Base-by-base conservation (phyloP, 1,140 invertebrate genomes). In the Oedothorax gibbosus region DNA sequence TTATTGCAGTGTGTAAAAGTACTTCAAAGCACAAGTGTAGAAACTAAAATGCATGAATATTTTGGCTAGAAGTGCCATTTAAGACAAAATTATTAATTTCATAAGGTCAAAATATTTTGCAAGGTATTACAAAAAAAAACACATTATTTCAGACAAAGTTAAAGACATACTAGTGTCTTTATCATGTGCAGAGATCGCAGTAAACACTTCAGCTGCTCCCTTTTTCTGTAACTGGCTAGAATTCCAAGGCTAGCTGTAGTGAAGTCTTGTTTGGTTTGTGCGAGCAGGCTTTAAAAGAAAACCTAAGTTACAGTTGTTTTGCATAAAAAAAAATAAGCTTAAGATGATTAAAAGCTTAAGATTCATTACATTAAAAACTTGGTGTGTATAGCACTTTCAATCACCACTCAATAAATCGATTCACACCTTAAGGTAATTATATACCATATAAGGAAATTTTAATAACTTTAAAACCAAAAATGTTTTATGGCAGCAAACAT, bases 201-300 rank as follows among this genome's bases (percentile, higher is more conserved):
- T 0, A 98, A 90, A 68, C 93, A 93, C 79, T 94, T 92, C 2
- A 96, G 92, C 54, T 95, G 93, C 89, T 97, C 95, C 87, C 96
- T 91, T 90, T 96, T 97, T 68, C 94, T 91, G 88, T 96, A 96
- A 90, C 96, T 96, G 0, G 96, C 94, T 20, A 98, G 90, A 87
- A 98, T 95, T 10, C 95, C 94, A 64, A 98, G 92, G 89, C 95
- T 96, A 35, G 95, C 94, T 35, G 94, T 93, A 0, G 96, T 97
- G 76, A 98, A 94, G 88, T 96, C 94, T 82, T 93, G 93, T 79
- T 94, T 94, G 0, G 95, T 95, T 68, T 93, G 91, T 85, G 93
- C 92, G 20, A 98, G 90, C 86, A 89, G 87, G 69, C 90, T 91
- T 86, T 35, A 4, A 86, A 76, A 57, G n/a, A 60, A 20, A 66